phyloP scores from a whole-genome alignment of 2,113 vertebrate genomes.

The Hiodon alosoides region DNA sequence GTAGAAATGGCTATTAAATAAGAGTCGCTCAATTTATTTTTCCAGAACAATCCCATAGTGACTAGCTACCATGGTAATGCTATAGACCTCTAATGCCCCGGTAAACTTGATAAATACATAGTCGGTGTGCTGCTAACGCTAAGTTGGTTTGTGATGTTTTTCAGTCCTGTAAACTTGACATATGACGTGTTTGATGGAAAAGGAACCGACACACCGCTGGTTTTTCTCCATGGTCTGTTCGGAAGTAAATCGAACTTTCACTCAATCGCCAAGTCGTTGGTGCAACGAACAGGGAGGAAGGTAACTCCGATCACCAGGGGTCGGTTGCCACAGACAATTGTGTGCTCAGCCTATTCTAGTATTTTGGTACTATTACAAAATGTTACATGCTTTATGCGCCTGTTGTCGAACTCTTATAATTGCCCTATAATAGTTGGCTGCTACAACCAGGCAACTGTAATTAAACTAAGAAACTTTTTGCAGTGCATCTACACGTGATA shows the following conservation, averaged over 20 bases:
- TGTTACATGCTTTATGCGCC: neutral
- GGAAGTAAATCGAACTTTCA: constrained; percentile 85
- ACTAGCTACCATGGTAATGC: neutral
- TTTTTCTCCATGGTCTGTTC: constrained; percentile 88
- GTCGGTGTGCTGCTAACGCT: neutral
- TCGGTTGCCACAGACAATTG: neutral
- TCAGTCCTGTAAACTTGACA: constrained; percentile 66
- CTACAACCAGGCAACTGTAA: too few species aligned
- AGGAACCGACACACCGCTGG: constrained; percentile 63
- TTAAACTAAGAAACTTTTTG: too few species aligned
- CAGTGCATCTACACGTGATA: too few species aligned
- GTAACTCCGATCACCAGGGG: constrained; percentile 53
- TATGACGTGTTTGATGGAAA: constrained; percentile 65
- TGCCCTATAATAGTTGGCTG: too few species aligned
- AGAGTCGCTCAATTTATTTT: too few species aligned
- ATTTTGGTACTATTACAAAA: constrained; percentile 4
- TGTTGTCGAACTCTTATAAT: too few species aligned
- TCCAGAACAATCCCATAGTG: too few species aligned
- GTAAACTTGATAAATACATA: neutral
- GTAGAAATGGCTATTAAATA: too few species aligned
- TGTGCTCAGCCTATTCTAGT: neutral
- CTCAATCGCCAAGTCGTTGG: constrained; percentile 74
- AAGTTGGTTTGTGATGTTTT: constrained; percentile 13
- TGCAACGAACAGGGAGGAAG: constrained; percentile 75
- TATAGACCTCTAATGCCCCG: neutral